Evolutionary conservation across 1,140 invertebrate genomes (phyloP).

Genomic region (Pseudomyrmex concolor): DNA sequence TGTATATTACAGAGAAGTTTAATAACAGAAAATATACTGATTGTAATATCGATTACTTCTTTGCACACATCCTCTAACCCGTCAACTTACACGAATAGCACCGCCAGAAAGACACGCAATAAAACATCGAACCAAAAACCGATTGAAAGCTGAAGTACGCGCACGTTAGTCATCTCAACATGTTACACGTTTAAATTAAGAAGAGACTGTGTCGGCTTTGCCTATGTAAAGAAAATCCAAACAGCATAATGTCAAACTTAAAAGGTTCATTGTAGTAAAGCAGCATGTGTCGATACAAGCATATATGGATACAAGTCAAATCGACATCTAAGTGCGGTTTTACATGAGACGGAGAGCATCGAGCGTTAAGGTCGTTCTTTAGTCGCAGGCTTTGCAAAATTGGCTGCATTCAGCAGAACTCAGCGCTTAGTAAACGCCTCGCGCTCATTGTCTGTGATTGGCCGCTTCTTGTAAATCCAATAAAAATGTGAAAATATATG

Average conservation of each 20-base stretch:
- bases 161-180: constrained; percentile 71
- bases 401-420: too few relatives aligned
- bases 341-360: too few relatives aligned
- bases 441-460: too few relatives aligned
- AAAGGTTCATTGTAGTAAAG: constrained; percentile 26
- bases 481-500: too few relatives aligned
- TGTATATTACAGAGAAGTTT: neutral
- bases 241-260: constrained; percentile 25
- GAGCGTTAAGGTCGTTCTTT: too few relatives aligned
- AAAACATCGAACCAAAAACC: constrained; percentile 78
- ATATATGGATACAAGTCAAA: neutral
- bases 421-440: too few relatives aligned
- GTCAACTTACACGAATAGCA: constrained; percentile 81
- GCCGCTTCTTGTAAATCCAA: too few relatives aligned
- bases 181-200: constrained; percentile 55
- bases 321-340: too few relatives aligned
- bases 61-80: constrained; percentile 67
- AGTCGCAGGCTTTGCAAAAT: too few relatives aligned
- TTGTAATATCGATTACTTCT: constrained; percentile 19
- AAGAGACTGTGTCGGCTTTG: neutral
- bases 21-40: neutral
- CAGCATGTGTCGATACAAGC: neutral
- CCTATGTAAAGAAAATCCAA: neutral
- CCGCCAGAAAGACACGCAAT: constrained; percentile 78
- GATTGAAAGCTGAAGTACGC: constrained; percentile 65